These are phyloP conservation scores for human DNA, from an alignment of 2,113 vertebrate species.

Conservation along the genomic window DNA sequence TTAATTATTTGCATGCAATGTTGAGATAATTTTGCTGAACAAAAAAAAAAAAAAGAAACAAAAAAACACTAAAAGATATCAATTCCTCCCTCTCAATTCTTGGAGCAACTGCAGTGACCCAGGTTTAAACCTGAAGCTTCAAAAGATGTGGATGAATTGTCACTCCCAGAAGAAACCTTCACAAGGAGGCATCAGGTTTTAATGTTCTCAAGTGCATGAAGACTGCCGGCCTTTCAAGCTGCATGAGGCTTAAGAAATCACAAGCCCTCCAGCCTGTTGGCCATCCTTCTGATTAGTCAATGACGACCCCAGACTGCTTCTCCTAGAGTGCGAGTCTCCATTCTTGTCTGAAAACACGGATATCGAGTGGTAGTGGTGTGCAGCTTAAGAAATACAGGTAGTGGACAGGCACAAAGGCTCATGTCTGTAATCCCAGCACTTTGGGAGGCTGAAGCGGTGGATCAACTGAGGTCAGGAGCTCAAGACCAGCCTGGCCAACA, in stretches of 20 bases:
- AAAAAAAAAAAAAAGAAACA: background rate
- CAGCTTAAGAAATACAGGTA: background rate
- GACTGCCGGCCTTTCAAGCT: background rate
- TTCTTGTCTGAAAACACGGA: background rate
- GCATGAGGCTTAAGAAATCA: background rate
- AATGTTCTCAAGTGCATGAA: background rate
- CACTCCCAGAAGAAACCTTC: background rate
- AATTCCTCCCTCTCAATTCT: background rate
- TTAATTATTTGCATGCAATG: conserved; percentile 48
- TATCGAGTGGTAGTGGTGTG: background rate
- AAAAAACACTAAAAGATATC: background rate
- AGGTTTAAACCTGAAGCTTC: background rate
- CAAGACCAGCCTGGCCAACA: too few species aligned
- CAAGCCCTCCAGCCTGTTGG: background rate
- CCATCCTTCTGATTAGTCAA: background rate
- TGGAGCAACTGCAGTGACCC: background rate
- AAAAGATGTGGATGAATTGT: background rate
- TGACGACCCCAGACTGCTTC: background rate
- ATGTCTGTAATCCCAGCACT: too few species aligned
- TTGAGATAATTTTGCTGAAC: conserved; percentile 18
- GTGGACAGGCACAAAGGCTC: too few species aligned
- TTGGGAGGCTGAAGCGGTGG: too few species aligned
- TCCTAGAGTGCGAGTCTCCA: background rate
- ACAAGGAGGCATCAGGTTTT: background rate
- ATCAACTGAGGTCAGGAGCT: too few species aligned